Base-by-base conservation (phyloP, 1,140 invertebrate species). In the Centruroides sculpturatus region DNA sequence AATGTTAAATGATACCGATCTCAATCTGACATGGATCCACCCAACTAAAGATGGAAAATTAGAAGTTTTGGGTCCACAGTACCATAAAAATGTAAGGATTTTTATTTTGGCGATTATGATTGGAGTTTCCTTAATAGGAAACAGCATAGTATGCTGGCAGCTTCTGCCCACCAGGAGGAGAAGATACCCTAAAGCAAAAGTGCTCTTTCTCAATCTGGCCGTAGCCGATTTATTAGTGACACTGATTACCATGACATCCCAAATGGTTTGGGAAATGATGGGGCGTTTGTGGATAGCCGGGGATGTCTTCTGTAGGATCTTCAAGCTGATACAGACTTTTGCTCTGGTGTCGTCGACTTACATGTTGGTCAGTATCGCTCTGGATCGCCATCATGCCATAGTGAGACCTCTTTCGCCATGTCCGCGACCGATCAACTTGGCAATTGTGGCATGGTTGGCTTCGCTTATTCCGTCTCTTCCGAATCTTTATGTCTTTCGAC, bases 371-470 rank as follows among this genome's bases (percentile, higher is more conserved):
- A 71, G 72, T 10, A 72, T 77, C n/a, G 75, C 74, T 6, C 62
- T 76, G 23, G 76, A 77, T 64, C 62, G 76, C 3, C 72, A 75
- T 60, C 72, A 72, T 60, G 76, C 74, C 9, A 75, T 77, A 23
- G 61, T 71, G 7, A 59, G 68, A 12, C 75, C 76, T 5, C 69
- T 77, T 1, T 69, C 71, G 0, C 46, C 50, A 1, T 41, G 57
- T 36, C 49, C 49, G 1, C 13, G 13, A 34, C 52, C 60, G 4
- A 56, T 57, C 50, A 49, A 10, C 4, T 58, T 56, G 5, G 61
- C 60, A 8, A n/a, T 60, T 5, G 55, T 12, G 9, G 56, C 64
- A 10, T 65, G 64, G 64, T 41, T 55, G 8, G 46, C 57, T 5
- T 62, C 64, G 5, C 35, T 62, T 6, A 3, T 65, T 5, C 64